Base-by-base conservation (phyloP, 1,140 invertebrate genomes). In the Steinernema khuongi region DNA sequence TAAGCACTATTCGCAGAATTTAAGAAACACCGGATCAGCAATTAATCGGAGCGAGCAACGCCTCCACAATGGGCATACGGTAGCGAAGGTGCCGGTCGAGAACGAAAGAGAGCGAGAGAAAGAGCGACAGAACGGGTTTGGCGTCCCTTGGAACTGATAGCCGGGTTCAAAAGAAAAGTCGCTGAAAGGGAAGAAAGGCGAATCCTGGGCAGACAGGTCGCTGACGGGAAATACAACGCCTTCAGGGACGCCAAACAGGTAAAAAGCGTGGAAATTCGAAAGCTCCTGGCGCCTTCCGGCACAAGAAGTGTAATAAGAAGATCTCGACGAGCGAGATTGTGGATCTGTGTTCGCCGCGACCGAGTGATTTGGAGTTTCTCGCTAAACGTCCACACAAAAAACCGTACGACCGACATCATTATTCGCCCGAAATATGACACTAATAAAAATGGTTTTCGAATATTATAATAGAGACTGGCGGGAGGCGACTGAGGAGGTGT, bases 241-340 rank as follows among this genome's bases (percentile, higher is more conserved):
- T 14, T 7, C 50, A n/a, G n/a, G 11, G 19, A 60, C 19, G 50
- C 14, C n/a, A 41, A 41, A n/a, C 36, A 41, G n/a, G 36, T n/a
- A 41, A 60, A 60, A 60, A 60, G 2, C 14, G 50, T 11, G 4
- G 22, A 60, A 60, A 60, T 17, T 60, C 26, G 14, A 26, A 60
- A 60, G 26, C 14, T 60, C 11, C 50, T 60, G 22, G 50, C 50
- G 50, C 50, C 22, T 60, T 60, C 50, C 50, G 50, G 50, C 50
- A 60, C 50, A 60, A 60, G 50, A 60, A 60, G 50, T 60, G 50
- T 60, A 60, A 60, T 60, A 60, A 60, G 50, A 60, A 60, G 50
- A 60, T 60, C 22, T 60, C 50, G 50, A 60, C 26, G 50, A 60
- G 50, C 14, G 11, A 60, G 50, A 60, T 60, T n/a, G 14, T 60